Conservation (phyloP, 2,113 vertebrate genomes). For the Panthera tigris region DNA sequence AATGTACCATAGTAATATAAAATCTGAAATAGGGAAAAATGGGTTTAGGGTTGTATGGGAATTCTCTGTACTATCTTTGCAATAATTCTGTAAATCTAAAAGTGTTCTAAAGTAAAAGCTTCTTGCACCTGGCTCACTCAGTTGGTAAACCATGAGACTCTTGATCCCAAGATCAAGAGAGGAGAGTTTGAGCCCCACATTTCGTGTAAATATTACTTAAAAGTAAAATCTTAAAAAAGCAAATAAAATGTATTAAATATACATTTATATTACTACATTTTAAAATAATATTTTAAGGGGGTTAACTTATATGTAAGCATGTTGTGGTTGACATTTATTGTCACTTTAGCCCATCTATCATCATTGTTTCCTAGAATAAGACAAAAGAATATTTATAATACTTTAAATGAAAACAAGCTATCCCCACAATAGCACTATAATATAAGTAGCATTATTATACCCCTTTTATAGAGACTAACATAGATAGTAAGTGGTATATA, state of each 20-base stretch:
- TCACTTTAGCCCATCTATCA: slow-evolving; percentile 51
- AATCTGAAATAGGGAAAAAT: background rate
- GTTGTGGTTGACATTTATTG: background rate
- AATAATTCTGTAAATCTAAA: background rate
- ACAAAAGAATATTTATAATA: slow-evolving; percentile 17
- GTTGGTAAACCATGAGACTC: background rate
- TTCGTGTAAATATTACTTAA: background rate
- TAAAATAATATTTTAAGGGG: slow-evolving; percentile 38
- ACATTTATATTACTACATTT: background rate
- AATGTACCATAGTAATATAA: background rate
- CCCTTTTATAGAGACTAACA: background rate
- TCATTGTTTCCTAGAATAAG: slow-evolving; percentile 4
- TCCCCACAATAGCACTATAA: background rate
- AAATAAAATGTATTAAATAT: background rate
- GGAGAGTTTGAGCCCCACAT: background rate
- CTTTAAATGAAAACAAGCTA: slow-evolving; percentile 53
- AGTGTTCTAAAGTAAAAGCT: background rate
- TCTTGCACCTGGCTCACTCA: background rate
- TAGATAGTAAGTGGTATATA: background rate
- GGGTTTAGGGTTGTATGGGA: background rate
- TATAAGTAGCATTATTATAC: background rate
- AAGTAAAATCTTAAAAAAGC: background rate
- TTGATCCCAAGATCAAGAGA: background rate
- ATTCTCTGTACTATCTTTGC: background rate
- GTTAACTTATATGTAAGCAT: slow-evolving; percentile 44